Base-by-base conservation (phyloP, 1,140 invertebrate genomes). In the Aleiodes sp. region DNA sequence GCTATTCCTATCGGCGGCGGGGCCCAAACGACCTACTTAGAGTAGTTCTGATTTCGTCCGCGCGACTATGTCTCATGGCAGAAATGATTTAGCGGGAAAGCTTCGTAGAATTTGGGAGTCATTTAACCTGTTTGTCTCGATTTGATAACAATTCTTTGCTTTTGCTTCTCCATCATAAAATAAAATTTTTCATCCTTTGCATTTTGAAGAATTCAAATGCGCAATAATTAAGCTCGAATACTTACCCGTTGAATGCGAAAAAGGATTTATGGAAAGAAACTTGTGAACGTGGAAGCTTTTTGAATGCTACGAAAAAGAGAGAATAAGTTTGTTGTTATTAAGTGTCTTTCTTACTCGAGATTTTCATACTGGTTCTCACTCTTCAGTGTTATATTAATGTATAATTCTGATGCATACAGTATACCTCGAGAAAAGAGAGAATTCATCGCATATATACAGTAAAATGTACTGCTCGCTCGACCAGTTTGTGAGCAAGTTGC, bases 401-500 rank as follows among this genome's bases (percentile, higher is more conserved):
- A 52, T 21, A 52, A 52, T 10, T 52, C 46, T 52, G 16, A 52
- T 52, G 21, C 21, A 52, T 52, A 52, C 46, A 52, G 46, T 52
- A 52, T 21, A 52, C 46, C n/a, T 52, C 46, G n/a, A 33, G 28
- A 59, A 59, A 14, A 31, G 28, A 10, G 26, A n/a, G n/a, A n/a
- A n/a, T n/a, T 59, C 56, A 59, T 31, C 28, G 31, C 12, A 19
- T 46, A n/a, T 46, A 46, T 3, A 57, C 26, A 31, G 56, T 28
- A 28, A 59, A 31, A 31, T 29, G 28, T 59, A 59, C 0, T 31
- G 28, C 29, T 14, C 4, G 24, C 10, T 59, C 76, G 78, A 79
- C 81, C 80, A 84, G 80, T 84, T 85, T 80, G 81, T 80, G 80
- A 86, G 79, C 78, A 82, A 84, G 82, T 86, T 84, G 81, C 76